phyloP scores from a whole-genome alignment of 2,797 vertebrate species.

The Botia almorhae region DNA sequence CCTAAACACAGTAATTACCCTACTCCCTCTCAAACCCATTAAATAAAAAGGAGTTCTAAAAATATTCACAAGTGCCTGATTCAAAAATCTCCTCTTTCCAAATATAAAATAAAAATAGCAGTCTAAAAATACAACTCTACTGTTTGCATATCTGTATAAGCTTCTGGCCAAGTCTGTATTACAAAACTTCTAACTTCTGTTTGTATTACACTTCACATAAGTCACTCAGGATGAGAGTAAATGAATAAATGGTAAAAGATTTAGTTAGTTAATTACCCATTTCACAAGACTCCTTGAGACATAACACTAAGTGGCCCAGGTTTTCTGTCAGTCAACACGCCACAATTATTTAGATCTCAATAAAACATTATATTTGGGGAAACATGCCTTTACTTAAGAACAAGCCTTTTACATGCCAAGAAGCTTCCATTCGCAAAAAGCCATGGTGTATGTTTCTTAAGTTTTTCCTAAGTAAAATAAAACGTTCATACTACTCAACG shows the following conservation, averaged over 20 bases:
- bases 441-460: no score
- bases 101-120: background rate
- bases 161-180: background rate
- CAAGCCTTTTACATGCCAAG: background rate
- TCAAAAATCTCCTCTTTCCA: background rate
- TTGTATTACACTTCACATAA: background rate
- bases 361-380: no score
- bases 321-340: no score
- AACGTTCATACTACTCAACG: background rate
- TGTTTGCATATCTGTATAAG: background rate
- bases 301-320: no score
- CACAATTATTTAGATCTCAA: no score
- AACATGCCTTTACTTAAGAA: no score
- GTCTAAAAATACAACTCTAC: background rate
- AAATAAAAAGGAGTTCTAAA: constrained; percentile 36
- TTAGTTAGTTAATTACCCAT: no score
- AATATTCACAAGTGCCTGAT: constrained; percentile 9
- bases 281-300: no score
- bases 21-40: background rate
- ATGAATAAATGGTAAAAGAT: no score
- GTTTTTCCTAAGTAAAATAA: no score
- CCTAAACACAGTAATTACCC: constrained; percentile 27
- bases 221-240: no score
- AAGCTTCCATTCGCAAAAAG: background rate
- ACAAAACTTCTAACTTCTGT: background rate